These are phyloP conservation scores for Pseudanteris insignis DNA, from an alignment of 2,888 invertebrate species.

Conservation along the genomic window DNA sequence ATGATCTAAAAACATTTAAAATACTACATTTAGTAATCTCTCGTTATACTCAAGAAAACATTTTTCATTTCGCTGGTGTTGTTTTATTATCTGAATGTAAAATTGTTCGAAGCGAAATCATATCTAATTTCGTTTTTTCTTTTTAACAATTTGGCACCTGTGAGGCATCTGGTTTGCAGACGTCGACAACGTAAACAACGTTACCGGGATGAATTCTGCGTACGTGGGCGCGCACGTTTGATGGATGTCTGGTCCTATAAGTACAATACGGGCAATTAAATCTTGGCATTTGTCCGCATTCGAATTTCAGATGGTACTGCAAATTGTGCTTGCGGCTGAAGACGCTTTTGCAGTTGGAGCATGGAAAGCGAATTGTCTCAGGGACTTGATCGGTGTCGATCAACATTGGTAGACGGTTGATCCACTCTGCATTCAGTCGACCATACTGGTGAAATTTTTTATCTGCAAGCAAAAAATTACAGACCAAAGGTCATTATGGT, in stretches of 20 bases:
- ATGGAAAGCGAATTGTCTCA: constrained; percentile 28
- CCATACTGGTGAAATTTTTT: constrained; percentile 20
- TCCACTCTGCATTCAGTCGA: constrained; percentile 9
- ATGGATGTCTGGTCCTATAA: constrained; percentile 59
- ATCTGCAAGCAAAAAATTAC: constrained; percentile 33
- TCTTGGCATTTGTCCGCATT: constrained; percentile 55
- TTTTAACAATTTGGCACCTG: constrained; percentile 43
- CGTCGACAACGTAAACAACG: constrained; percentile 50
- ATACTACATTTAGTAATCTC: too few relatives aligned
- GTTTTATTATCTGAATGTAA: too few relatives aligned
- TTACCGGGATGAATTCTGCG: constrained; percentile 54
- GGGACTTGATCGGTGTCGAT: background rate
- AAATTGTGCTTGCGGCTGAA: constrained; percentile 53
- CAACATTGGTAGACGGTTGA: background rate
- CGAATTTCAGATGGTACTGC: constrained; percentile 51
- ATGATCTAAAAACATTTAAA: too few relatives aligned
- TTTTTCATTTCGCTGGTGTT: too few relatives aligned
- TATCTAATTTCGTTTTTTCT: too few relatives aligned
- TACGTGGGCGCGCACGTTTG: constrained; percentile 59
- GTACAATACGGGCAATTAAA: constrained; percentile 56
- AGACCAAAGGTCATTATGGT: constrained; percentile 24
- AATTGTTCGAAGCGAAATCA: too few relatives aligned
- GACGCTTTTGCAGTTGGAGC: constrained; percentile 53
- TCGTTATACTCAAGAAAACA: too few relatives aligned
- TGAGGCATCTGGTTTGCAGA: constrained; percentile 46